These are phyloP conservation scores for Scomber scombrus DNA, from an alignment of 2,113 vertebrate species.

Conservation along the genomic window DNA sequence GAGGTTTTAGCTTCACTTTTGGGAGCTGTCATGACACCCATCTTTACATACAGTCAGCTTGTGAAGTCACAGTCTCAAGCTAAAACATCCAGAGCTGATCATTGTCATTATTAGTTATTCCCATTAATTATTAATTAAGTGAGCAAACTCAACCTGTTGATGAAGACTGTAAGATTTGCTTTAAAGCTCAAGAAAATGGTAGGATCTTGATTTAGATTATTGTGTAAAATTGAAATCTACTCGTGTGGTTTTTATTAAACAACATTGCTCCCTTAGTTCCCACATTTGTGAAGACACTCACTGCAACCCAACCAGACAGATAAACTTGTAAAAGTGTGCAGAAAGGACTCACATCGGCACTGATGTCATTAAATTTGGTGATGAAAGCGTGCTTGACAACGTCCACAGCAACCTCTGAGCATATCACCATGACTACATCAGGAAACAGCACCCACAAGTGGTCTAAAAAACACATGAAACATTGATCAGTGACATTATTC, in stretches of 20 bases:
- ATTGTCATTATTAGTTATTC: no score
- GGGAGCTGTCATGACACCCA: no score
- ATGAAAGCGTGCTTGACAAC: constrained; percentile 99
- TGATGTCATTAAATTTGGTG: constrained; percentile 99
- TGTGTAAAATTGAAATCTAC: no score
- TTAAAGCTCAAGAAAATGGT: no score
- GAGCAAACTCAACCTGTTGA: no score
- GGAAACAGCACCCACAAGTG: constrained; percentile 98
- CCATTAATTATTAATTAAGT: no score
- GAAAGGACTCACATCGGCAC: constrained; percentile 91
- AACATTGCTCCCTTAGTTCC: not conserved
- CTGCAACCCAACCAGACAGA: not conserved
- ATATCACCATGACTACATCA: constrained; percentile 97
- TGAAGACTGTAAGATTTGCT: no score
- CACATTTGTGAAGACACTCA: not conserved
- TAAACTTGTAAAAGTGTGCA: not conserved
- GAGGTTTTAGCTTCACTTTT: no score
- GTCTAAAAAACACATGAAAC: constrained; percentile 83
- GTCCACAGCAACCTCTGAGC: constrained; percentile 95
- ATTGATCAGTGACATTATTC: not conserved
- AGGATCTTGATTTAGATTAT: no score
- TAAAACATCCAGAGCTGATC: no score
- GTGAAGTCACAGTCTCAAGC: no score
- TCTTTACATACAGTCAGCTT: no score
- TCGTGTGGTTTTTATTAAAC: not conserved